Evolutionary conservation across 2,888 invertebrate genomes (phyloP), one percentile per base, ranked within the genome.

Genomic region (Andrena minutula): DNA sequence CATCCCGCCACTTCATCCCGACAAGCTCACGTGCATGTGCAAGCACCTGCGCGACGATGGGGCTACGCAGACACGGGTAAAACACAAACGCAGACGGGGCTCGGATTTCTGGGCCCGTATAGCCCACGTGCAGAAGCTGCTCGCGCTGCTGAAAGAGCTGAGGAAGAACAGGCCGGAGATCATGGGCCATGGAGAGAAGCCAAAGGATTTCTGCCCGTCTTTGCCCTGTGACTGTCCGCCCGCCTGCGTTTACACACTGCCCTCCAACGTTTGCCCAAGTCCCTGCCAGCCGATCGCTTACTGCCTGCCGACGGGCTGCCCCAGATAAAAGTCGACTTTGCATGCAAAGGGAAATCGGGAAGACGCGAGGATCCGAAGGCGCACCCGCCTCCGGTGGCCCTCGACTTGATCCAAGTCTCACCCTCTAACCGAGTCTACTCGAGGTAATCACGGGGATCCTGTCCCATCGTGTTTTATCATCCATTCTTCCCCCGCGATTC

Each of bases 11-110:
- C 64, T 88, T 7, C 28, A 70, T 16, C 70, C 75, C 2, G 78
- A 78, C 56, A 30, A 56, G 1, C 58, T 89, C 64, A 73, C 63
- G 6, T 90, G 91, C 35, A 41, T 23, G 0, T 88, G 86, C 23
- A 35, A 30, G 12, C 6, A 8, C 0, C 16, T 28, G 49, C 35
- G 16, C 6, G 74, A 12, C 32, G 56, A 49, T 0, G 56, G 58
- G 23, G 20, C 47, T 4, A 76, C 75, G 41, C 75, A 73, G n/a
- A 51, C 69, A 8, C 63, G 7, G 65, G 1, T 4, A 1, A 81
- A 79, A 30, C 20, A 28, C 0, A 72, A n/a, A 72, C 63, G 35
- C 6, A 81, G 66, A 20, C 16, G 49, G 6, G 32, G 26, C 2
- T 23, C 53, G 32, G 30, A 49, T 3, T 79, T 66, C 16, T n/a